Percentiles rank a stretch among this genome's conserved stretches.
These are phyloP conservation scores for Spilogale gracilis DNA, from an alignment of 2,113 vertebrate species.

Conservation along the genomic window DNA sequence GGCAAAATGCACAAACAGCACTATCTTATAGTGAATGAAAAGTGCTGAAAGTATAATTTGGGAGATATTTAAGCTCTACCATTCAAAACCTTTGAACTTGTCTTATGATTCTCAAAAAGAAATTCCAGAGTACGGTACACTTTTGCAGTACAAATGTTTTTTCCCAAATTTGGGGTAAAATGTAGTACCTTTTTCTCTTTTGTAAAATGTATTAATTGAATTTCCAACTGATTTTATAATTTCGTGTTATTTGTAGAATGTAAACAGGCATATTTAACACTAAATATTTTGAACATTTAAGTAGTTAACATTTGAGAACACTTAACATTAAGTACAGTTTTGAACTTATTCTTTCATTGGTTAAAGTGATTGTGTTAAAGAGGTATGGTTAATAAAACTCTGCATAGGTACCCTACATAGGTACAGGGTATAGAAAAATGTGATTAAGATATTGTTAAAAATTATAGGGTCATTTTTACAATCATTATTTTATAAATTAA, in stretches of 20 bases:
- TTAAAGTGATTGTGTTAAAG: background rate
- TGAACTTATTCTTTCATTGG: conserved; percentile 23
- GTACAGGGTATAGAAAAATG: conserved; percentile 46
- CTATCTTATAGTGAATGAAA: background rate
- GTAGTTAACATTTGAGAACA: background rate
- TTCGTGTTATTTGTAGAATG: background rate
- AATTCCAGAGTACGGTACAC: background rate
- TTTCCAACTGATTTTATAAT: conserved; percentile 35
- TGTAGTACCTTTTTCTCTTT: background rate
- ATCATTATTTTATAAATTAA: conserved; percentile 72
- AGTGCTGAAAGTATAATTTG: background rate
- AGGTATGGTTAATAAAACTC: conserved; percentile 33
- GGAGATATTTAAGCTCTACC: background rate
- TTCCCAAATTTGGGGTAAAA: background rate
- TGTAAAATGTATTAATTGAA: conserved; percentile 24
- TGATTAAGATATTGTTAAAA: conserved; percentile 63
- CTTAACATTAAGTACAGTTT: background rate
- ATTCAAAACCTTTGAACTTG: background rate
- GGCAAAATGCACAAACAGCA: background rate
- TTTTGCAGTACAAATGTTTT: background rate
- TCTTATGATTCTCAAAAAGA: background rate
- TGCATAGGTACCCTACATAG: background rate
- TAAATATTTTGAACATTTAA: conserved; percentile 29
- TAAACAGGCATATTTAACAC: background rate
- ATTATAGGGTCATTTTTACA: conserved; percentile 70